phyloP scores from a whole-genome alignment of 2,888 invertebrate genomes.

The Euclidia mi region DNA sequence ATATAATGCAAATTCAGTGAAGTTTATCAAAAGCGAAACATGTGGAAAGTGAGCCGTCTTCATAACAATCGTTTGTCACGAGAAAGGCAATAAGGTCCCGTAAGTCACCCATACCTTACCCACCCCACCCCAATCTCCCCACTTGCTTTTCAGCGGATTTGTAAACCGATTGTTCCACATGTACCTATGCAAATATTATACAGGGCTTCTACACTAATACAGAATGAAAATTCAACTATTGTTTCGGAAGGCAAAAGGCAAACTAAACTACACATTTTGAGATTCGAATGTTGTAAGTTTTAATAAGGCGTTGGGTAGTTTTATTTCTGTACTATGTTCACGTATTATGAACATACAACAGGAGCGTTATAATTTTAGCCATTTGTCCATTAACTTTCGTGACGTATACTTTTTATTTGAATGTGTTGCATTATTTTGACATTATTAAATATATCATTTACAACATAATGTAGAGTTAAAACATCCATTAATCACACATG shows the following conservation, averaged over 20 bases:
- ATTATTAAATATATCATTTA: too few relatives aligned
- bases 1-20: slow-evolving; percentile 50
- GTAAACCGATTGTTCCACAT: slow-evolving; percentile 59
- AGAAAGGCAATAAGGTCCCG: slow-evolving; percentile 69
- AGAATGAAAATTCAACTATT: slow-evolving; percentile 48
- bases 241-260: slow-evolving; percentile 35
- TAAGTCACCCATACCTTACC: slow-evolving; percentile 45
- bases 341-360: not conserved
- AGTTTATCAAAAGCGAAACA: slow-evolving; percentile 59
- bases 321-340: not conserved
- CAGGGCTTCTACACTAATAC: slow-evolving; percentile 43
- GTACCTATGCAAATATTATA: slow-evolving; percentile 57
- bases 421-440: too few relatives aligned
- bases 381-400: too few relatives aligned
- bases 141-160: slow-evolving; percentile 55
- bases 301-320: slow-evolving; percentile 9
- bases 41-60: slow-evolving; percentile 71
- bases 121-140: slow-evolving; percentile 37
- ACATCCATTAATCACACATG: too few relatives aligned
- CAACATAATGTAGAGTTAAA: too few relatives aligned
- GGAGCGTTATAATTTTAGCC: not conserved
- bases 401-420: too few relatives aligned
- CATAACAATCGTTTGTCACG: slow-evolving; percentile 75
- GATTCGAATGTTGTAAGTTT: slow-evolving; percentile 8
- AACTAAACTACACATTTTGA: slow-evolving; percentile 22